Evolutionary conservation across 2,888 invertebrate genomes (phyloP), one percentile per base, ranked within the genome.

Genomic region (Mythimna lalbum): DNA sequence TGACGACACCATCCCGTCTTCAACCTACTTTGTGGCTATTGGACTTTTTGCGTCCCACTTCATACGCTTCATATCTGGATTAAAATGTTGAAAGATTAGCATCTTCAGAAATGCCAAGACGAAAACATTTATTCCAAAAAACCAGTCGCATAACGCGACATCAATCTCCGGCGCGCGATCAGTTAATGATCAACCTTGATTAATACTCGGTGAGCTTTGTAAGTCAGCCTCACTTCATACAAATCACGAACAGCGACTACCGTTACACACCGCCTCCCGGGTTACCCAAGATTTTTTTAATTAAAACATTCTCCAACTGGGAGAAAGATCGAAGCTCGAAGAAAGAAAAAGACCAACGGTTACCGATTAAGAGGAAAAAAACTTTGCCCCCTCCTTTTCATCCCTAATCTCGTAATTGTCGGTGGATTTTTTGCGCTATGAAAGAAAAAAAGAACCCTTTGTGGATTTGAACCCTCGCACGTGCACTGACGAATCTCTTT

Each of bases 371-470:
- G 88, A 87, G 81, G 84, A 65, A 91, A 91, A 90, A 89, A 82
- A 17, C 75, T 80, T 85, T 85, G 86, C 90, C 88, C 90, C 90
- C 89, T 87, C 87, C 89, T 87, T 90, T 93, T 92, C 91, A 91
- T 90, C 91, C 91, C 89, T 95, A 94, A 95, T 95, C 93, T 91
- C 89, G 92, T 93, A 93, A 95, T 95, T 94, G 94, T 94, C 89
- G 88, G 90, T 89, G 83, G 87, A 89, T 90, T 93, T 94, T 93
- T 94, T 91, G 80, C 80, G 86, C 86, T 86, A 87, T 88, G 87
- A 90, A 91, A 87, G 87, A 92, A 93, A 94, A 91, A 92, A 90
- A 82, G 73, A 89, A 91, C 92, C 93, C 93, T 93, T 93, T 92
- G 91, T 93, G 84, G 89, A 90, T 89, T 91, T 88, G 83, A 92